These are phyloP conservation scores for Peromyscus eremicus DNA, from an alignment of 2,797 vertebrate genomes.

Conservation along the genomic window DNA sequence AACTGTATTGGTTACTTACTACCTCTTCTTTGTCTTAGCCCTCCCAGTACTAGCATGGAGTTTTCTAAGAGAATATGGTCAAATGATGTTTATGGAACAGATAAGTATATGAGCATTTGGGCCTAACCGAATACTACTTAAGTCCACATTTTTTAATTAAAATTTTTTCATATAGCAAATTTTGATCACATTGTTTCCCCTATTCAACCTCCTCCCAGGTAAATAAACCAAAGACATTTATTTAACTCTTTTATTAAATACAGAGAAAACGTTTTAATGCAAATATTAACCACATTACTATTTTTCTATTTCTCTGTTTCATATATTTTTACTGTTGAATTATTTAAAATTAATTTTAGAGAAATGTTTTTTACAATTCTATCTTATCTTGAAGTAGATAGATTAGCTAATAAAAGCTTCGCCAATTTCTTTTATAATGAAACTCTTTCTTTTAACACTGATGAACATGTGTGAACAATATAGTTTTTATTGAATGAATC, in stretches of 20 bases:
- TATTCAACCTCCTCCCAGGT: background rate
- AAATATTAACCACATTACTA: background rate
- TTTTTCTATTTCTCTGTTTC: background rate
- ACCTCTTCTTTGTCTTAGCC: background rate
- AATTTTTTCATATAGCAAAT: background rate
- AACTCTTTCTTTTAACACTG: background rate
- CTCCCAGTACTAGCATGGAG: background rate
- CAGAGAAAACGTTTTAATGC: background rate
- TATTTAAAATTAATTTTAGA: background rate
- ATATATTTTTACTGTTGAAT: background rate
- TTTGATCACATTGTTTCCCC: background rate
- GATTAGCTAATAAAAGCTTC: background rate
- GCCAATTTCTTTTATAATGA: background rate
- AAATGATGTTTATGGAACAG: background rate
- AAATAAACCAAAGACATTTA: background rate
- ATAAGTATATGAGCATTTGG: background rate
- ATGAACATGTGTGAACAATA: background rate
- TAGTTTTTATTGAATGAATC: background rate
- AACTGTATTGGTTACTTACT: background rate
- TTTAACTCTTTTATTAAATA: background rate
- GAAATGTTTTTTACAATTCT: background rate
- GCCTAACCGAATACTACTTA: background rate
- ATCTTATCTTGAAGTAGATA: background rate
- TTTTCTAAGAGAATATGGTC: background rate
- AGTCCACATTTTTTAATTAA: background rate